Evolutionary conservation across 2,113 vertebrate species (phyloP), one percentile per base, ranked within the genome.

Genomic region (Oncorhynchus nerka): DNA sequence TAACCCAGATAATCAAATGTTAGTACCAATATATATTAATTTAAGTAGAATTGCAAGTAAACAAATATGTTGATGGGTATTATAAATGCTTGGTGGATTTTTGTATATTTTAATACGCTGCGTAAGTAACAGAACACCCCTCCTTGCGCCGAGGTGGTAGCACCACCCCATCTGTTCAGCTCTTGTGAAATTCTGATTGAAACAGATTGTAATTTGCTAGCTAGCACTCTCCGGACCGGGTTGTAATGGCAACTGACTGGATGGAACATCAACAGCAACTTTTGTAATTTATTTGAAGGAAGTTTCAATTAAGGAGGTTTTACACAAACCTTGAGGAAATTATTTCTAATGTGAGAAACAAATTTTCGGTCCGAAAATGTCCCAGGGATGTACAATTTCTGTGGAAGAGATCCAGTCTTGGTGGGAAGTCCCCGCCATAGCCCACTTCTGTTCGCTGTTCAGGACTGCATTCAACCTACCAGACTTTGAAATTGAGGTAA

Each of bases 401-500:
- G 94, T 96, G 94, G 95, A 95, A 85, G 95, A 98, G 94, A 92
- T 98, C 85, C 96, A 95, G 93, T 97, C 95, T 67, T 97, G 96
- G 95, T 98, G 97, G 97, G 95, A 97, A 96, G 95, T 97, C 84
- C 97, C 97, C 93, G 96, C 97, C 93, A 96, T 98, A 91, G 97
- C 97, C 73, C 97, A 97, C 95, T 97, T 98, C 94, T 98, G 96
- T 85, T 98, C 96, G 22, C 94, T 98, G 77, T 98, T 98, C 93
- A 96, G 97, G 92, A 95, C 96, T 19, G 96, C 97, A 59, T 98
- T 98, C 93, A 93, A 92, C 75, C 94, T 98, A 75, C 97, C 96
- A 4, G 97, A 98, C 95, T 97, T 98, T 89, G 96, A 97, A 94
- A 98, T 98, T 68, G 97, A 98, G 96, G 97, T 98, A 93, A 96